Evolutionary conservation across 2,797 vertebrate genomes (phyloP), one percentile per base, ranked within the genome.

Genomic region (Macrochelys suwanniensis): DNA sequence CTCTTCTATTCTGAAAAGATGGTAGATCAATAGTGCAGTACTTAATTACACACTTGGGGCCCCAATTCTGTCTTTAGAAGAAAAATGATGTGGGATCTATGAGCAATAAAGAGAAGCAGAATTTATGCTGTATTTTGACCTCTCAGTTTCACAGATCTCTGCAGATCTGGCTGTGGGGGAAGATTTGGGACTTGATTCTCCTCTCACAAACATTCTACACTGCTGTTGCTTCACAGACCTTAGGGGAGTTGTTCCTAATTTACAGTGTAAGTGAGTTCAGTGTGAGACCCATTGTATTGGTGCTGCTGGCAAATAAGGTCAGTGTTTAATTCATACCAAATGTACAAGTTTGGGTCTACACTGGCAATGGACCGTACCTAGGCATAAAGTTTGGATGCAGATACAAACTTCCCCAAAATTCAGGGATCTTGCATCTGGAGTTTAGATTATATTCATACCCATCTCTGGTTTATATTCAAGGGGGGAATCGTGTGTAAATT

Each of bases 1-100:
- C 87, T 94, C n/a, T 84, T 96, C 42, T 91, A 33, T 56, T 92
- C 85, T 85, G 7, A 88, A 89, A 85, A 90, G 7, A 89, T 47
- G 1, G 3, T 31, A 57, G 45, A 49, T 83, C 54, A 78, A 4
- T 82, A 94, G 79, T 21, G 68, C 1, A 76, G 5, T 56, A 42
- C 54, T 89, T 95, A 96, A 91, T 92, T 84, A 81, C 68, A 68
- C 26, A 91, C 10, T 82, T 51, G 85, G 2, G 37, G 87, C 87
- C 8, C 17, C 8, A 28, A 2, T 82, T 23, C 10, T 85, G 7
- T 12, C 13, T 5, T 93, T 80, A 45, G 45, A 84, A 59, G 15
- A 89, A 92, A 94, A 84, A n/a, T 25, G 1, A 4, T 82, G 89
- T 94, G 26, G 74, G 16, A 54, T 80, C 5, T 80, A 82, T 85